These are phyloP conservation scores for Columba guinea DNA, from an alignment of 2,797 vertebrate genomes.

Conservation along the genomic window DNA sequence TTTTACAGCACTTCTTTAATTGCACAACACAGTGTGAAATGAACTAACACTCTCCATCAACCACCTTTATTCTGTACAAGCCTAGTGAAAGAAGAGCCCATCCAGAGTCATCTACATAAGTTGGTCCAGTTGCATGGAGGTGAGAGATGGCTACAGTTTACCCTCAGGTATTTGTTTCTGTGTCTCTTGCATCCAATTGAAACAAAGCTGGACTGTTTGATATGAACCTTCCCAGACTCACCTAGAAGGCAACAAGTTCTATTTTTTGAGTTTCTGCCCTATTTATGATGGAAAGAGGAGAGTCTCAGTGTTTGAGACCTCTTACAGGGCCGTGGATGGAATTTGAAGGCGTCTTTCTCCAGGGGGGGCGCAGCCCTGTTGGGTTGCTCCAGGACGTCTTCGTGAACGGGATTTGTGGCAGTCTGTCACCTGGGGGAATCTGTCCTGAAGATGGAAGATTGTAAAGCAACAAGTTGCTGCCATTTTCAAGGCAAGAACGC, in stretches of 20 bases:
- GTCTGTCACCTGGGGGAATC: neutral
- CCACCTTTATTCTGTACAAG: neutral
- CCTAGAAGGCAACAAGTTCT: neutral
- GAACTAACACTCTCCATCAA: neutral
- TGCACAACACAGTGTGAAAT: neutral
- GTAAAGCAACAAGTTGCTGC: neutral
- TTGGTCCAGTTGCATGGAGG: neutral
- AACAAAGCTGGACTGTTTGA: neutral
- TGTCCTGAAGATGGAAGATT: neutral
- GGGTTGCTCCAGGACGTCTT: neutral
- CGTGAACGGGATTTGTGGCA: neutral
- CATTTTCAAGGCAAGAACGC: neutral
- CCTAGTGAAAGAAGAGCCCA: neutral
- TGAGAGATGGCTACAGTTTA: neutral
- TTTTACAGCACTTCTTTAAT: neutral
- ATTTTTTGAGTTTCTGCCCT: neutral
- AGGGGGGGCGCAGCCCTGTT: neutral
- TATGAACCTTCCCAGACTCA: neutral
- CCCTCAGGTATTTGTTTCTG: neutral
- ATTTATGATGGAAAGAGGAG: neutral
- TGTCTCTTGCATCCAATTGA: neutral
- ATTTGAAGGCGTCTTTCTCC: neutral
- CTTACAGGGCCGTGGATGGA: neutral
- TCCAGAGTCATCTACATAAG: neutral
- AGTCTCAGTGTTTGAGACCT: neutral